Base-by-base conservation (phyloP, 2,888 invertebrate genomes). In the Arctia plantaginis region DNA sequence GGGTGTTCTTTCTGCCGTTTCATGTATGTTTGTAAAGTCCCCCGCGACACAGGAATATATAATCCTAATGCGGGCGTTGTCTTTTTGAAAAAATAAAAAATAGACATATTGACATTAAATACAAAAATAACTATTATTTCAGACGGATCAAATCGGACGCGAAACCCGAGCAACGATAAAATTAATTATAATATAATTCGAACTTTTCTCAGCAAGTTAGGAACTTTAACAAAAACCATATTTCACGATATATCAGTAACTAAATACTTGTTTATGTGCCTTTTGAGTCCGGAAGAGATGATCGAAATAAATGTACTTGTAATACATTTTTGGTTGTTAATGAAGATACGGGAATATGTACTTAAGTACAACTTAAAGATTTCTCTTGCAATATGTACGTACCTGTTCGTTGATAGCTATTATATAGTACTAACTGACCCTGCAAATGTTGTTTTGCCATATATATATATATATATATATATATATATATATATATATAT, bases 211-310 rank as follows among this genome's bases (percentile, higher is more conserved):
- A 64, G 23, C 64, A 3, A 55, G 55, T 15, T 20, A 33, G 65
- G 65, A n/a, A 69, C 3, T 74, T 73, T 13, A 27, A 0, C 12
- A 41, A 75, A 71, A 13, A 74, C 59, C 79, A 0, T 1, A 74
- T 47, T 74, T 66, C 0, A 6, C 3, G 13, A 18, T 77, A 69
- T n/a, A 4, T 0, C 72, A 1, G 77, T 72, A 75, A 80, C 85
- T 77, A 76, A 80, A 84, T 79, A 82, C 77, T 78, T 80, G 80
- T 82, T 84, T 71, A 76, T 79, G 76, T 74, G 74, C 67, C 72
- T 79, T 78, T 77, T 78, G 80, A 80, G 77, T 79, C 85, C 85
- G 86, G 88, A 88, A 87, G 84, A 82, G 82, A 75, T 80, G 80
- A 81, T 86, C 73, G 80, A 80, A 82, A 79, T 78, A 78, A 82